Evolutionary conservation across 2,113 vertebrate species (phyloP).

Genomic region (Otus sunia): DNA sequence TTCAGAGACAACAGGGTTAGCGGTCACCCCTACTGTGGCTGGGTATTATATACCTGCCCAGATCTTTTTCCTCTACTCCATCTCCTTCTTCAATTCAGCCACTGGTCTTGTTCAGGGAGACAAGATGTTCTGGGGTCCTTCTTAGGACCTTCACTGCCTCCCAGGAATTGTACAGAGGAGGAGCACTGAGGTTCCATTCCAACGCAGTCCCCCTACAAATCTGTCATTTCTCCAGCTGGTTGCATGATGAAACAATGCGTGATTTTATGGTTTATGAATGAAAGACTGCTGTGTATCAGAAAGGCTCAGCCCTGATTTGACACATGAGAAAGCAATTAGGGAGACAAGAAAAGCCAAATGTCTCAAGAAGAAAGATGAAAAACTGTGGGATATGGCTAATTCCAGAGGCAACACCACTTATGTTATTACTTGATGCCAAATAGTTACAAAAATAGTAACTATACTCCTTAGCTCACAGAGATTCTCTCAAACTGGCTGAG

Average conservation of each 20-base stretch:
- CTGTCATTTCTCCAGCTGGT: background rate
- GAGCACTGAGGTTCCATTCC: background rate
- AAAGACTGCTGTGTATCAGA: background rate
- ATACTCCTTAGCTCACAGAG: background rate
- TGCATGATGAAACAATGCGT: background rate
- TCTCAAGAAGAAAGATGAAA: background rate
- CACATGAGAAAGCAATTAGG: background rate
- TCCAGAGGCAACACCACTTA: background rate
- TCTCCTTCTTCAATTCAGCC: background rate
- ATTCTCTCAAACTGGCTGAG: background rate
- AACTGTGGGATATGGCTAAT: background rate
- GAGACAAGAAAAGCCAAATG: background rate
- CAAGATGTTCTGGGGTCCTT: background rate
- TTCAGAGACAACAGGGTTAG: background rate
- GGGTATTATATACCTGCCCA: background rate
- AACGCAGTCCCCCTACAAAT: background rate
- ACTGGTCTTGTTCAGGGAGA: background rate
- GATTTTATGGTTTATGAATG: background rate
- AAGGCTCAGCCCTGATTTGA: background rate
- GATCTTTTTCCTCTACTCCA: background rate
- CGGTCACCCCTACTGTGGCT: background rate
- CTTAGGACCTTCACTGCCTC: background rate
- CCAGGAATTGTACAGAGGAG: background rate
- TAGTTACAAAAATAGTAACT: background rate
- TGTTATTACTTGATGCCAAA: background rate